Evolutionary conservation across 2,888 invertebrate genomes (phyloP), one percentile per base, ranked within the genome.

Genomic region (Tetragonula carbonaria): DNA sequence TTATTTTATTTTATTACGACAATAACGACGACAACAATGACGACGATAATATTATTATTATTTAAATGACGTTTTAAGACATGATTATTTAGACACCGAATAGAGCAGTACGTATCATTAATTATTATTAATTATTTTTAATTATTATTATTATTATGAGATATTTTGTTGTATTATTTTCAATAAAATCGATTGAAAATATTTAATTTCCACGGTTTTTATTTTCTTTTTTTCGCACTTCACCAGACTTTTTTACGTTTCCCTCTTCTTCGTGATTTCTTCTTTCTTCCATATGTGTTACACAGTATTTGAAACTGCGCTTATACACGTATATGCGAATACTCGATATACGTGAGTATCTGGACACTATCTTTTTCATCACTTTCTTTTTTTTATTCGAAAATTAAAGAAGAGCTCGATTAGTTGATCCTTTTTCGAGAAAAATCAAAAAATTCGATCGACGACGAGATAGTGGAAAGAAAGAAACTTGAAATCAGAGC

Each of bases 131-230:
- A 93, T 94, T 94, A 93, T 94, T 94, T 93, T 92, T 94, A 93
- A 93, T 92, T 94, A 93, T 93, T 92, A 92, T 90, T 93, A 94
- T 93, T 93, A 93, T 91, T 90, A 92, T 92, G 91, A 94, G 91
- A 94, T 92, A 94, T 94, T 94, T 94, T 94, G 94, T 94, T 94
- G 94, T 94, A 94, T 94, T 94, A 94, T 94, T 94, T 94, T 94
- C 94, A 94, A 94, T 94, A 94, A 94, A 94, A 94, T 94, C 92
- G 88, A 94, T 93, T 93, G 91, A 93, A 94, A 94, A 94, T 93
- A 92, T 93, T 93, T 91, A 90, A 91, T 92, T 92, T 85, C 80
- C 65, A 75, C 72, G 86, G 88, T 87, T 87, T 86, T 79, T 57
- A 72, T 28, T 88, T 90, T 45, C 14, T 33, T 88, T 86, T 55